Evolutionary conservation across 2,797 vertebrate genomes (phyloP).

Genomic region (Centroberyx gerrardi): DNA sequence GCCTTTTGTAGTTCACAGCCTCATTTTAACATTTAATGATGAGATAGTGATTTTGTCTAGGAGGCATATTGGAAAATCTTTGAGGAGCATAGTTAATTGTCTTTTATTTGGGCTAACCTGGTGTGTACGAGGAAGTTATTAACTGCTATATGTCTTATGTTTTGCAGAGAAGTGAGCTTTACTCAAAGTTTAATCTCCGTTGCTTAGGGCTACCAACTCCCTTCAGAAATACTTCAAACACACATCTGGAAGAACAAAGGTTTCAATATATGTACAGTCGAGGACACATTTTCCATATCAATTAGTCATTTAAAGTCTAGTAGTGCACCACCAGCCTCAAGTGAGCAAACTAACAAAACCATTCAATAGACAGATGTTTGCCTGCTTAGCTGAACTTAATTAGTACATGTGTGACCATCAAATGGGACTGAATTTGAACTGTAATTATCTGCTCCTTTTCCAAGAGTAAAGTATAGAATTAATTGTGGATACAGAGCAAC

Average conservation of each 20-base stretch:
- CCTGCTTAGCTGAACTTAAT: too few relatives aligned
- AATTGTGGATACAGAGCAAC: too few relatives aligned
- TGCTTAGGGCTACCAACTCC: constrained; percentile 35
- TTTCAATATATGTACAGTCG: constrained; percentile 1
- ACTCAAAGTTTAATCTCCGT: constrained; percentile 42
- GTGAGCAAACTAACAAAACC: too few relatives aligned
- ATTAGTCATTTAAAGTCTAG: constrained; percentile 43
- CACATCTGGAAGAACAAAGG: constrained; percentile 44
- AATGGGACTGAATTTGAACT: too few relatives aligned
- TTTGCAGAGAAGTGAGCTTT: constrained; percentile 57
- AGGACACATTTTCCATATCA: constrained; percentile 32
- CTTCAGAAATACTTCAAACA: constrained; percentile 25
- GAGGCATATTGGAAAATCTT: constrained; percentile 51
- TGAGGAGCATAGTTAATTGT: constrained; percentile 56
- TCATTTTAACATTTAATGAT: constrained; percentile 30
- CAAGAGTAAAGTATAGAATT: constrained; percentile 5
- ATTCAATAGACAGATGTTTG: too few relatives aligned
- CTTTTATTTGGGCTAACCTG: constrained; percentile 41
- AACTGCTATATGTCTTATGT: constrained; percentile 49
- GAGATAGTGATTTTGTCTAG: constrained; percentile 39
- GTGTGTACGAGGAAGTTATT: constrained; percentile 46
- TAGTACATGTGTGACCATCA: too few relatives aligned
- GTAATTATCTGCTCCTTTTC: background rate
- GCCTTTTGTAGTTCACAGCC: constrained; percentile 25
- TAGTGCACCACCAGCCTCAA: background rate